Percentiles rank a stretch among this genome's conserved stretches.
phyloP scores from a whole-genome alignment of 2,113 vertebrate species.

The Sylvia atricapilla region DNA sequence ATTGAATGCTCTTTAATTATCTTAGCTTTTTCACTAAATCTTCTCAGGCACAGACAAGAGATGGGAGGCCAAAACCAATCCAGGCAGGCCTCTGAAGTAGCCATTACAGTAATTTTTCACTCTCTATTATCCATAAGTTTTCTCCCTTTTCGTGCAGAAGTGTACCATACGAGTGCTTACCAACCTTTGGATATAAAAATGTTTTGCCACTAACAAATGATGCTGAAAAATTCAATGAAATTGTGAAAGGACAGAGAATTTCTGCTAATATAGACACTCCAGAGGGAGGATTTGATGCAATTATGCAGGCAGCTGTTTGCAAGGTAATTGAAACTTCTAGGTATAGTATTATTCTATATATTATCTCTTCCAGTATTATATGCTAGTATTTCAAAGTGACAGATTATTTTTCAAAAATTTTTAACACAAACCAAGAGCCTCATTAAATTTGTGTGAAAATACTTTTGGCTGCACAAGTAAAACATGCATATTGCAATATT shows the following conservation, averaged over 20 bases:
- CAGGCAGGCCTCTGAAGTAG: neutral
- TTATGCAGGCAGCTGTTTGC: slow-evolving; percentile 97
- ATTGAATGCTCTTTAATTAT: neutral
- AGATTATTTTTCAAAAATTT: neutral
- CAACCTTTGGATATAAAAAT: slow-evolving; percentile 94
- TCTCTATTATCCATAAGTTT: neutral
- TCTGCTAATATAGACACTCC: slow-evolving; percentile 90
- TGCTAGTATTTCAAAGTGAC: neutral
- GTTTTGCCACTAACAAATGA: slow-evolving; percentile 86
- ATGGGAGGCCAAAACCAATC: neutral
- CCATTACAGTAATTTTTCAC: neutral
- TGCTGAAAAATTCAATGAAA: slow-evolving; percentile 89
- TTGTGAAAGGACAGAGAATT: slow-evolving; percentile 84
- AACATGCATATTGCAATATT: neutral
- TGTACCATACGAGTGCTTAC: slow-evolving; percentile 73
- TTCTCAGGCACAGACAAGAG: neutral
- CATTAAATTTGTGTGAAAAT: neutral
- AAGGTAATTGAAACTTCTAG: slow-evolving; percentile 78
- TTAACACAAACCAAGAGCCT: neutral
- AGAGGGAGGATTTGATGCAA: slow-evolving; percentile 94
- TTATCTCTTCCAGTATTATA: neutral
- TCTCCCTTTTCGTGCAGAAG: slow-evolving; percentile 70
- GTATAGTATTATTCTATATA: neutral
- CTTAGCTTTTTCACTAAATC: neutral
- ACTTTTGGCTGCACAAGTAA: neutral